A percentile compares a stretch with the other conserved stretches of the same genome.
Conservation (phyloP, 1,140 invertebrate species). For the Ceratina calcarata region DNA sequence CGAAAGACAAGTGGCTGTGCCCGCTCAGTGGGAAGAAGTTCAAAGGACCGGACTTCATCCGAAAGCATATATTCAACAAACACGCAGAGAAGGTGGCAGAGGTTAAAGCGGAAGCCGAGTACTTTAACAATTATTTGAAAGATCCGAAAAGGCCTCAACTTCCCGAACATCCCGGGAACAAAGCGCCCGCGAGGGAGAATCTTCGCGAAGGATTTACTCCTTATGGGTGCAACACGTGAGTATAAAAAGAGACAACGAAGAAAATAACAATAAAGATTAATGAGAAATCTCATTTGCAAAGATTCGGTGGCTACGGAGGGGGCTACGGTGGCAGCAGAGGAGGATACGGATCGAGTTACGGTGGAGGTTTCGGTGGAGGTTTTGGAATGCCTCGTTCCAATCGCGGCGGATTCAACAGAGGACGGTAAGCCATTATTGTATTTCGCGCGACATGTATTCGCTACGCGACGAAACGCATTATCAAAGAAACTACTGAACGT, state of each 20-base stretch:
- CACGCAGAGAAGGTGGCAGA: slow-evolving; percentile 98
- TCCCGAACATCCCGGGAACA: slow-evolving; percentile 91
- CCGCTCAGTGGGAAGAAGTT: slow-evolving; percentile 99
- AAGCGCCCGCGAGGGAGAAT: slow-evolving; percentile 74
- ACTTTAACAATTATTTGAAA: slow-evolving; percentile 98
- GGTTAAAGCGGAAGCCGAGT: slow-evolving; percentile 97
- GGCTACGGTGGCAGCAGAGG: slow-evolving; percentile 68
- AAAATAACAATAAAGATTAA: background rate
- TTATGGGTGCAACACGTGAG: slow-evolving; percentile 70
- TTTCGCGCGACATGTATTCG: background rate
- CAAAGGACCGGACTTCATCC: slow-evolving; percentile 99
- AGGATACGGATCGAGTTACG: slow-evolving; percentile 71
- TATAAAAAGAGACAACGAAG: background rate
- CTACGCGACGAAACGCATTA: background rate
- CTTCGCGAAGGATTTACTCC: slow-evolving; percentile 77
- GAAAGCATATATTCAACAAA: slow-evolving; percentile 99
- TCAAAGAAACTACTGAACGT: background rate
- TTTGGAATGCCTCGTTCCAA: slow-evolving; percentile 76
- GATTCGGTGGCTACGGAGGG: slow-evolving; percentile 74
- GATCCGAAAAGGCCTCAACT: slow-evolving; percentile 97
- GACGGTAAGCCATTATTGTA: slow-evolving; percentile 72
- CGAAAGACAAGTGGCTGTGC: slow-evolving; percentile 99
- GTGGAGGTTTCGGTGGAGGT: slow-evolving; percentile 77
- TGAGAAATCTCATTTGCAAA: slow-evolving; percentile 24
- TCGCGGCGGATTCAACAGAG: slow-evolving; percentile 80